Evolutionary conservation across 2,888 invertebrate species (phyloP), one percentile per base, ranked within the genome.

Genomic region (Apodemia mormo): DNA sequence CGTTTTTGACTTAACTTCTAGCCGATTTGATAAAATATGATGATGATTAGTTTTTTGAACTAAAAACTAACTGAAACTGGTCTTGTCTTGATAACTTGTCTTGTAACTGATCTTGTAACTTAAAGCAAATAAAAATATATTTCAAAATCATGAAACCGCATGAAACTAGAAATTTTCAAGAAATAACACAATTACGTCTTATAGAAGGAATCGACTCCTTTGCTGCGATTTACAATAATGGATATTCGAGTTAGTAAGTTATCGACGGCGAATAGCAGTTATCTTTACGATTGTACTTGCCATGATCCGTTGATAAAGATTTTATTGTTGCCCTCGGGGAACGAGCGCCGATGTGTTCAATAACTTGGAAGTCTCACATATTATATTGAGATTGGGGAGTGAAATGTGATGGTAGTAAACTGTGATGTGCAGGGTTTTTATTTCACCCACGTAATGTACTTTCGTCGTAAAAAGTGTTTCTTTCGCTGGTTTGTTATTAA

Each of bases 211-310:
- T 61, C 33, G 61, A 61, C 14, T 10, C 69, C 71, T 70, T 80
- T 75, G 77, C 79, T 80, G 78, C 78, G 82, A 85, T 85, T 84
- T 85, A 85, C 81, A 80, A 83, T 86, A 85, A 87, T 86, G 85
- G 85, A 87, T 86, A 87, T 85, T 81, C 85, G 86, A 87, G 84
- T 87, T 86, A 88, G 82, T 82, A 82, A 82, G 78, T 78, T 78
- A 77, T 74, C 76, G 80, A 83, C 80, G 72, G 77, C 78, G 82
- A 74, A 75, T 52, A 68, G 65, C 74, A 73, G 81, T 79, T 83
- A 84, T 86, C 87, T 85, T 79, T 79, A 80, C 80, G 81, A 82
- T 81, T 82, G 83, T 82, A 79, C 82, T 81, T 79, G 81, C 84
- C 81, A 81, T 84, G 80, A 85, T 86, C 81, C 80, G 77, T 77